Percentiles rank a stretch among this genome's conserved stretches.
These are phyloP conservation scores for Sebastes hubbsi DNA, from an alignment of 2,797 vertebrate species.

Conservation along the genomic window DNA sequence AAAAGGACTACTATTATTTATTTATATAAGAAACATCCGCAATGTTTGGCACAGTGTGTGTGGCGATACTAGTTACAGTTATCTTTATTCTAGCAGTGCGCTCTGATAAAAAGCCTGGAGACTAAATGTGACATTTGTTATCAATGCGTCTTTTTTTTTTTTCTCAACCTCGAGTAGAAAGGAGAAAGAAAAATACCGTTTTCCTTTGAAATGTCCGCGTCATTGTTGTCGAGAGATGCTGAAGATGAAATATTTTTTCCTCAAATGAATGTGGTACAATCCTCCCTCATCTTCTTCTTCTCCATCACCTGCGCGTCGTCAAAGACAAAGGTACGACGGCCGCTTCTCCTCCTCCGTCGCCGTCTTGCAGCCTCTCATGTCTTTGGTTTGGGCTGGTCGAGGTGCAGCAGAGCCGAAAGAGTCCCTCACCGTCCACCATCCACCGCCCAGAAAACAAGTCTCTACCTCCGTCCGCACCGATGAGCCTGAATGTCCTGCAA, in stretches of 20 bases:
- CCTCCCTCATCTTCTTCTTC: conserved; percentile 72
- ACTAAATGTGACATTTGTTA: conserved; percentile 53
- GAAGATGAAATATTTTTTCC: conserved; percentile 36
- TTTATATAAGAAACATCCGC: conserved; percentile 84
- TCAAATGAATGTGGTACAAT: conserved; percentile 61
- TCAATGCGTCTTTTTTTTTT: conserved; percentile 42
- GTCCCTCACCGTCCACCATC: conserved; percentile 71
- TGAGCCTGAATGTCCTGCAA: conserved; percentile 72
- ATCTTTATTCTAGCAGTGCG: conserved; percentile 46
- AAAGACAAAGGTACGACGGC: conserved; percentile 74
- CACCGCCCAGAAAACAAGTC: conserved; percentile 66
- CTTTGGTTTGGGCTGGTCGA: conserved; percentile 45
- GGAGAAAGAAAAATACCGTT: conserved; percentile 61
- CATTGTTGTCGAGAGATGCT: conserved; percentile 41
- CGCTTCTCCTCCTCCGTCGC: conserved; percentile 47
- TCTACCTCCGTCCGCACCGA: conserved; percentile 67
- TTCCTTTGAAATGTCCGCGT: conserved; percentile 52
- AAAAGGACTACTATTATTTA: conserved; percentile 73
- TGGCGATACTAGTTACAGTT: not conserved
- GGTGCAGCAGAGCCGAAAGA: conserved; percentile 61
- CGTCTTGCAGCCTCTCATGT: conserved; percentile 71
- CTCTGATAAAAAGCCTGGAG: conserved; percentile 48
- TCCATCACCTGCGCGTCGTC: conserved; percentile 78
- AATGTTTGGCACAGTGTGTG: conserved; percentile 78
- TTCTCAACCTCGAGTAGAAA: conserved; percentile 25